A percentile compares a stretch with the other conserved stretches of the same genome.
Conservation (phyloP, 2,888 invertebrate genomes). For the Chrysodeixis includens region DNA sequence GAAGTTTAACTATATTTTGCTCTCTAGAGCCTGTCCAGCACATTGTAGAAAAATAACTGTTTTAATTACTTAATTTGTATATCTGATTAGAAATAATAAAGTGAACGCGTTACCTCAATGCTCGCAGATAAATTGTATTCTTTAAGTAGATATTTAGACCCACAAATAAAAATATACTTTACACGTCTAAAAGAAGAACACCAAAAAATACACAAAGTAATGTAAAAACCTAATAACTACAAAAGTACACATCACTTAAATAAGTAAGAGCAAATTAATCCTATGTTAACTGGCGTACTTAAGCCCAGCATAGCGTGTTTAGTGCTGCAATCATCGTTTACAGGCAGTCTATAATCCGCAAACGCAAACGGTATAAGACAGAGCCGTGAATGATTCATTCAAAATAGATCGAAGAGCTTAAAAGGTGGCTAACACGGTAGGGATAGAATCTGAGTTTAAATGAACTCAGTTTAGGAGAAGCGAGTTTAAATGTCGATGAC, state of each 20-base stretch:
- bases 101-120: too few species aligned
- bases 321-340: slow-evolving; percentile 14
- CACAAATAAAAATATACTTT: too few species aligned
- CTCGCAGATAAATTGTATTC: too few species aligned
- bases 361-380: slow-evolving; percentile 8
- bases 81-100: too few species aligned
- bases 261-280: neutral
- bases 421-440: neutral
- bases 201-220: neutral
- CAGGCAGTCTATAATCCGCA: slow-evolving; percentile 3
- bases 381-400: slow-evolving; percentile 49
- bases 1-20: too few species aligned
- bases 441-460: neutral
- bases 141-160: too few species aligned
- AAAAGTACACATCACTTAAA: neutral
- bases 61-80: too few species aligned
- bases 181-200: too few species aligned
- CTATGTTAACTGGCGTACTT: slow-evolving; percentile 3
- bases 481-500: neutral
- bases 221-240: neutral
- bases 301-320: slow-evolving; percentile 11
- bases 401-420: slow-evolving; percentile 45
- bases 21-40: too few species aligned
- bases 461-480: neutral
- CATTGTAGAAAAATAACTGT: too few species aligned